Base-by-base conservation (phyloP, 2,888 invertebrate genomes). In the Congeria kusceri region DNA sequence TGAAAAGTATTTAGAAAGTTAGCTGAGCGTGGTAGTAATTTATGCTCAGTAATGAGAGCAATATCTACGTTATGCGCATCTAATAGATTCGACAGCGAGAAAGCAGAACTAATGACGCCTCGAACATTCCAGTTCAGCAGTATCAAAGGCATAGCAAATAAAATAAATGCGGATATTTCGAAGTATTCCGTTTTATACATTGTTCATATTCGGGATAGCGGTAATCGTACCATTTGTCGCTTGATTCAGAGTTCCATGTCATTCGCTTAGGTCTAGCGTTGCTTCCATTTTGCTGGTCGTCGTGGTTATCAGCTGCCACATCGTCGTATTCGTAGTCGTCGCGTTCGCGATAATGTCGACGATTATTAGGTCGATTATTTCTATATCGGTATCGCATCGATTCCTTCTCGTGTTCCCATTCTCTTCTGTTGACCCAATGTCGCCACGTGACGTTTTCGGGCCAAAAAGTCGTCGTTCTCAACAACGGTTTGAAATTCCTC, bases 41-140 rank as follows among this genome's bases (percentile, higher is more conserved):
- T 59, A 13, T 59, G 59, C 23, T 59, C 59, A 25, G 59, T 27
- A 27, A 59, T 59, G 32, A 23, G 27, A 20, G 59, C 59, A 59
- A 59, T 59, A 27, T 59, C 59, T 23, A 27, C 13, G 18, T 59
- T 27, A 28, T 59, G 28, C n/a, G 4, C 15, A 2, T 59, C 29
- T 13, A 59, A 28, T 9, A 59, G 59, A 28, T 59, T 28, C 13
- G 27, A 7, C 28, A 29, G 23, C 20, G 29, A 29, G 28, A n/a
- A 20, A 1, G 59, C 59, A 18, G 59, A 59, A 23, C 23, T 5
- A 25, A 59, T 59, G 23, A 28, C 28, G 28, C 59, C 59, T 59
- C 59, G 23, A 18, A 59, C 59, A 28, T 59, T 59, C 59, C 59
- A 59, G 11, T 20, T 59, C 15, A 59, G 29, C 15, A 39, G 15